phyloP scores from a whole-genome alignment of 2,888 invertebrate species.

The Marasmarcha lunaedactyla region DNA sequence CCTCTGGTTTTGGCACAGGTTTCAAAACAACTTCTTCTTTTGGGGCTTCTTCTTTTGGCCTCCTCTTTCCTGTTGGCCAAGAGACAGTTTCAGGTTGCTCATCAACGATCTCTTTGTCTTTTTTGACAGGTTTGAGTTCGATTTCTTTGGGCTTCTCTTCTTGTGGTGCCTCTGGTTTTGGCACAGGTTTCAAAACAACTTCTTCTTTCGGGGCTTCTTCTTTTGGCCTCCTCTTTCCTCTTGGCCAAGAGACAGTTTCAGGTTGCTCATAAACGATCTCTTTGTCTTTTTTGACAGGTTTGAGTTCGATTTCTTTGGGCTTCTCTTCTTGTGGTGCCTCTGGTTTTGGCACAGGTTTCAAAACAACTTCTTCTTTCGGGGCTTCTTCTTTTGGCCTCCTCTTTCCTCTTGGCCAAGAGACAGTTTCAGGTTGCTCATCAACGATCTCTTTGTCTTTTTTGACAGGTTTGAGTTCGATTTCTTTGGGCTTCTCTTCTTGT shows the following conservation, averaged over 20 bases:
- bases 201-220: constrained; percentile 33
- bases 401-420: constrained; percentile 29
- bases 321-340: constrained; percentile 21
- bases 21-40: constrained; percentile 26
- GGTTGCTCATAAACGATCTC: constrained; percentile 22
- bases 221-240: constrained; percentile 26
- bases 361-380: constrained; percentile 46
- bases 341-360: constrained; percentile 28
- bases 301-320: constrained; percentile 35
- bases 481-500: constrained; percentile 34
- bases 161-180: constrained; percentile 17
- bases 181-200: constrained; percentile 29
- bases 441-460: constrained; percentile 19
- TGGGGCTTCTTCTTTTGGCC: constrained; percentile 35
- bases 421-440: constrained; percentile 27
- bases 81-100: constrained; percentile 27
- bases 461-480: constrained; percentile 36
- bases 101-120: constrained; percentile 22
- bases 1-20: constrained; percentile 26
- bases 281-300: constrained; percentile 24
- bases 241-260: constrained; percentile 30
- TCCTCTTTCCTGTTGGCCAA: constrained; percentile 27
- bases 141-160: constrained; percentile 43
- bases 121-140: constrained; percentile 32
- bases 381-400: constrained; percentile 27